A percentile compares a stretch with the other conserved stretches of the same genome.
phyloP scores from a whole-genome alignment of 2,113 vertebrate species.

The Rousettus leschenaultii region DNA sequence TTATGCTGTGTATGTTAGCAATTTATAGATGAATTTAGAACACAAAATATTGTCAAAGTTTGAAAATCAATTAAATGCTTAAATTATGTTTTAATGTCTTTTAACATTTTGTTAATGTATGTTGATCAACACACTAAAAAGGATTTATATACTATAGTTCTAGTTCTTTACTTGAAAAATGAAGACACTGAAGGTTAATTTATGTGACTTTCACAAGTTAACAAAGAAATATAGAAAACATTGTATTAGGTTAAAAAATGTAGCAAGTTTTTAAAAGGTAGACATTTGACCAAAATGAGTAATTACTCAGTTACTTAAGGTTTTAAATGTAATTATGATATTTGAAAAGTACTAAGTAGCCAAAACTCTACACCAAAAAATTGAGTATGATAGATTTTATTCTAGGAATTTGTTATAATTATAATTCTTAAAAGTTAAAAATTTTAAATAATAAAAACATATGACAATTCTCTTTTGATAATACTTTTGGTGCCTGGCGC shows the following conservation, averaged over 20 bases:
- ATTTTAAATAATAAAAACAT: not conserved
- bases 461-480: not conserved
- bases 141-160: not conserved
- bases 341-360: not conserved
- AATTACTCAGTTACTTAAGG: not conserved
- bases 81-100: not conserved
- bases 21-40: not conserved
- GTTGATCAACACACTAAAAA: not conserved
- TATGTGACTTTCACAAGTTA: not conserved
- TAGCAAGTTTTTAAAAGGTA: not conserved
- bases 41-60: not conserved
- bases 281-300: not conserved
- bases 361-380: not conserved
- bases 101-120: not conserved
- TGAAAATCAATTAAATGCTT: not conserved
- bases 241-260: not conserved
- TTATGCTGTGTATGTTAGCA: not conserved
- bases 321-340: not conserved
- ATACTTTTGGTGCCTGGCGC: not conserved
- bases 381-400: not conserved
- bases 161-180: not conserved
- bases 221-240: not conserved
- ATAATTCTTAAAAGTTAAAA: not conserved
- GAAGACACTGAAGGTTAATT: not conserved
- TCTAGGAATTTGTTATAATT: not conserved